These are phyloP conservation scores for Trissolcus japonicus DNA, from an alignment of 2,888 invertebrate species.

Conservation along the genomic window DNA sequence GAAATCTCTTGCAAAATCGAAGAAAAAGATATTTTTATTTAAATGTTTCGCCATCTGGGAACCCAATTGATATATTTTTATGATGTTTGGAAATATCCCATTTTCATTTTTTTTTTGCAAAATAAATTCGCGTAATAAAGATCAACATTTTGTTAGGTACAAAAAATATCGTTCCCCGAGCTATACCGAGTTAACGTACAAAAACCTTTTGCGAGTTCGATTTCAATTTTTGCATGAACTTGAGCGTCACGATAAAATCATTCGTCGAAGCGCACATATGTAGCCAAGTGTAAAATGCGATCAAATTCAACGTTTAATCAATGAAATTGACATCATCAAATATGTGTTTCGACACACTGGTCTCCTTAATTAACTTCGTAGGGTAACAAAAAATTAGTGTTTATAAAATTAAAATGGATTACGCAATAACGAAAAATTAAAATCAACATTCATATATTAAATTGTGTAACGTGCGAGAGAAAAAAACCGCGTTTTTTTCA, in stretches of 20 bases:
- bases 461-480: too few species aligned
- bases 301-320: conserved; percentile 32
- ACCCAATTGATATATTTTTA: neutral
- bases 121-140: too few species aligned
- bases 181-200: neutral
- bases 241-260: conserved; percentile 18
- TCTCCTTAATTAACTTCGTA: conserved; percentile 16
- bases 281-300: conserved; percentile 20
- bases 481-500: too few species aligned
- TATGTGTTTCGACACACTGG: conserved; percentile 16
- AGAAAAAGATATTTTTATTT: too few species aligned
- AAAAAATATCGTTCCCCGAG: neutral
- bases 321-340: conserved; percentile 21
- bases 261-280: conserved; percentile 2
- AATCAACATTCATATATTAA: too few species aligned
- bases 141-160: too few species aligned
- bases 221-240: conserved; percentile 26
- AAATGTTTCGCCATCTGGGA: too few species aligned
- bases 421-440: too few species aligned
- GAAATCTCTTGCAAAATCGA: too few species aligned
- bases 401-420: neutral
- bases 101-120: too few species aligned
- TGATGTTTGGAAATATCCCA: neutral
- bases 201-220: neutral
- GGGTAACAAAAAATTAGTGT: conserved; percentile 1